Base-by-base conservation (phyloP, 2,113 vertebrate species). In the Istiophorus platypterus region DNA sequence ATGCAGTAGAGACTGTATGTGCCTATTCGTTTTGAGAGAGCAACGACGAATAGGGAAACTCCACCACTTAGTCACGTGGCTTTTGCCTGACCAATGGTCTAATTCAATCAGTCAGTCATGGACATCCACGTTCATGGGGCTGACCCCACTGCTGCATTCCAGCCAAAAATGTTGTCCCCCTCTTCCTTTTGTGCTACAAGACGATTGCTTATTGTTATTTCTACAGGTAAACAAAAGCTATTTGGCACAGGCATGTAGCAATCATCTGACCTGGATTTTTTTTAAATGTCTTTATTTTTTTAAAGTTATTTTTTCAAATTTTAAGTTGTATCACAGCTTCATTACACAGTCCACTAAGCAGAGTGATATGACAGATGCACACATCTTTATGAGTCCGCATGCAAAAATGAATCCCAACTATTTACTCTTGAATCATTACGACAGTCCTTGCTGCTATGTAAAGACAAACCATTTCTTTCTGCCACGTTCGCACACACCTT, bases 401-500 rank as follows among this genome's bases (percentile, higher is more conserved):
- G 51, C 29, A 31, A 31, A 27, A 52, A 52, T 29, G 6, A 27
- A 64, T 47, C 12, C 26, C 15, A 26, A 12, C 3, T 37, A 59
- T 65, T 84, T 41, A 22, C 2, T 61, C 8, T 74, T 59, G 18
- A 42, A 51, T 31, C 29, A n/a, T 39, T 76, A 5, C 42, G 11
- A n/a, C 1, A 45, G 20, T 64, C 41, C 42, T 67, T 45, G 26
- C 29, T 65, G 59, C 0, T 80, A 47, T 41, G 29, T 18, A 39
- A 63, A 56, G 6, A 17, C 52, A 4, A 42, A 39, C 39, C 45
- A 42, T 78, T 24, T 34, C 11, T 26, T 9, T 17, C 47, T 20
- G 24, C 6, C 18, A 22, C 24, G 27, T 54, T 49, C 27, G 57
- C 12, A 13, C 7, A 5, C 31, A 42, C 2, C 29, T 22, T 29